These are phyloP conservation scores for Chamaea fasciata DNA, from an alignment of 2,113 vertebrate species.

Conservation along the genomic window DNA sequence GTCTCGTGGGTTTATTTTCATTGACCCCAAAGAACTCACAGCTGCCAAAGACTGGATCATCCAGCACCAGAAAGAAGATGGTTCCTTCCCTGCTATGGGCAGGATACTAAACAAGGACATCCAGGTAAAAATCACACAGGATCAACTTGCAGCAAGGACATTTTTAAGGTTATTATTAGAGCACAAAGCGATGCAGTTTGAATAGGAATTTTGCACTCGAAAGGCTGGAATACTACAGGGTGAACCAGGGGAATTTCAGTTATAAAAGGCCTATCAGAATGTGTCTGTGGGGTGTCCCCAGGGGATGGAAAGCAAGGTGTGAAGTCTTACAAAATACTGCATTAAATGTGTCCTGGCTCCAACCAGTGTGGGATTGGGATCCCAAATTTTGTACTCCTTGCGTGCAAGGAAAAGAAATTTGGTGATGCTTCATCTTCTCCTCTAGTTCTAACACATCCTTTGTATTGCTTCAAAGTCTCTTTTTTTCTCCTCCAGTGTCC, in stretches of 20 bases:
- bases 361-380: neutral
- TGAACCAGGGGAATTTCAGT: neutral
- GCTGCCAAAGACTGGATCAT: constrained; percentile 90
- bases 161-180: neutral
- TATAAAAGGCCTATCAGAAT: fast-evolving
- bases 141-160: neutral
- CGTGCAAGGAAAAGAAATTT: neutral
- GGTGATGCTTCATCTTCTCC: neutral
- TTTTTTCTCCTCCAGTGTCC: neutral
- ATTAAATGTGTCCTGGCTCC: neutral
- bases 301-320: neutral
- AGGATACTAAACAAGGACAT: constrained; percentile 92
- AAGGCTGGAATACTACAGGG: neutral
- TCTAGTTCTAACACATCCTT: neutral
- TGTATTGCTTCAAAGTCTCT: neutral
- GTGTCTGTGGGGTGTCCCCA: neutral
- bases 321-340: neutral
- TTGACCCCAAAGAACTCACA: constrained; percentile 84
- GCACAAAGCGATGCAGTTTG: neutral
- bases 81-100: constrained; percentile 89
- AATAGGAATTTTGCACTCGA: neutral
- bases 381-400: neutral
- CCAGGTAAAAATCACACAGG: constrained; percentile 73
- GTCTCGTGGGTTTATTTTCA: constrained; percentile 91
- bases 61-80: constrained; percentile 84